phyloP scores from a whole-genome alignment of 1,140 invertebrate genomes.

The Conopomorpha cramerella region DNA sequence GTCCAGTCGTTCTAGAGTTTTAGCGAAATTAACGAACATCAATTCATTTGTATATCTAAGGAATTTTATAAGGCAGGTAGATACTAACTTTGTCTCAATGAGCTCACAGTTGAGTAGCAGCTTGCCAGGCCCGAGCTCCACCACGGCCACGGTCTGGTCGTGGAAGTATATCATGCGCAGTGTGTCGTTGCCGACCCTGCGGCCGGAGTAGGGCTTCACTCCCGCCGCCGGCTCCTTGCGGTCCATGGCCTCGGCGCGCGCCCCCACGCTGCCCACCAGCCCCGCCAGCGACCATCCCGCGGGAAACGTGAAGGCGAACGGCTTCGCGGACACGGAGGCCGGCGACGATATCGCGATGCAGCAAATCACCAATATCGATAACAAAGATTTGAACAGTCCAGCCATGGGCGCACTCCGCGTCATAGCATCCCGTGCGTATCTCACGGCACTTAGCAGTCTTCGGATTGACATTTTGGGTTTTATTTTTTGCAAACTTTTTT shows the following conservation, averaged over 20 bases:
- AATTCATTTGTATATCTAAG: no score
- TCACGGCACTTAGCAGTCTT: constrained; percentile 32
- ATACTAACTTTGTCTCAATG: constrained; percentile 78
- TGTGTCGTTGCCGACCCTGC: constrained; percentile 65
- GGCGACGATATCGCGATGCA: constrained; percentile 46
- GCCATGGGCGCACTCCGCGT: constrained; percentile 29
- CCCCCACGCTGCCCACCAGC: constrained; percentile 32
- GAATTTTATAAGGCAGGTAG: no score
- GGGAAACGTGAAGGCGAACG: constrained; percentile 55
- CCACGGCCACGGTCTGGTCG: constrained; percentile 80
- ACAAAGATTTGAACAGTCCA: constrained; percentile 32
- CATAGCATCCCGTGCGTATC: constrained; percentile 33
- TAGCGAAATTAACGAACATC: no score
- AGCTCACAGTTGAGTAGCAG: constrained; percentile 77
- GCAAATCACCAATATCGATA: constrained; percentile 38
- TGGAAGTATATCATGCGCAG: constrained; percentile 74
- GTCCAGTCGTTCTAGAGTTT: no score
- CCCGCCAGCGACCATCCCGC: constrained; percentile 45
- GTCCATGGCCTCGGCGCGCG: constrained; percentile 23
- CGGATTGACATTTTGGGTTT: constrained; percentile 29
- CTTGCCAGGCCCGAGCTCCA: constrained; percentile 70
- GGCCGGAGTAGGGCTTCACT: constrained; percentile 64
- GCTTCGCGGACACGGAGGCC: constrained; percentile 47
- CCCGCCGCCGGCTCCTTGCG: constrained; percentile 26
- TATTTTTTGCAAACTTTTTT: background rate